These are phyloP conservation scores for Paedocypris sp. DNA, from an alignment of 2,113 vertebrate species.

Conservation along the genomic window DNA sequence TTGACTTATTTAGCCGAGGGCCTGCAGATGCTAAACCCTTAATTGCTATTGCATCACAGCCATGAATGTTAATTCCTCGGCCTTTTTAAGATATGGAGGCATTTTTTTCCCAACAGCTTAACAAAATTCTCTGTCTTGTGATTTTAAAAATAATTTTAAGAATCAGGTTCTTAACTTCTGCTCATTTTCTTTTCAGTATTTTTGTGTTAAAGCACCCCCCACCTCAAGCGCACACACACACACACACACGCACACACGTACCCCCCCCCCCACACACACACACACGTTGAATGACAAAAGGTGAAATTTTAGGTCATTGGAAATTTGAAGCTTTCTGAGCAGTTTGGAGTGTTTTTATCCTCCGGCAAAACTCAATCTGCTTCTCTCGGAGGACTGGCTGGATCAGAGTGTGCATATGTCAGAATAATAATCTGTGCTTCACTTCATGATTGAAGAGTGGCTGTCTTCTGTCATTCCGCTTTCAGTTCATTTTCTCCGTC, in stretches of 20 bases:
- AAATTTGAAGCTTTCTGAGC: background rate
- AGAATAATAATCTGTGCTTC: conserved; percentile 14
- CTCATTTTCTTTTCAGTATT: too few relatives aligned
- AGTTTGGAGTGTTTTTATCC: conserved; percentile 1
- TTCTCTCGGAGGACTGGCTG: background rate
- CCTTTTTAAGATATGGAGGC: background rate
- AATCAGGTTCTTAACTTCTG: too few relatives aligned
- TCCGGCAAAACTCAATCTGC: conserved; percentile 1
- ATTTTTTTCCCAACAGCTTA: too few relatives aligned
- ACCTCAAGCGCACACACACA: too few relatives aligned
- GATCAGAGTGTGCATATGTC: background rate
- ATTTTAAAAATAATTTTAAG: background rate
- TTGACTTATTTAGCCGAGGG: background rate
- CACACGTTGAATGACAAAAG: conserved; percentile 4
- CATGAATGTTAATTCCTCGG: background rate
- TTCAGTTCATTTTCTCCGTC: conserved; percentile 5
- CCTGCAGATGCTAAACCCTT: background rate
- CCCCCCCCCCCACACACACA: too few relatives aligned
- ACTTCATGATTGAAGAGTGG: conserved; percentile 17
- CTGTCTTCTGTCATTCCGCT: conserved; percentile 19
- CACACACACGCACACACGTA: too few relatives aligned
- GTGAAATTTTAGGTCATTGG: conserved; percentile 18
- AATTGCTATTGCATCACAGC: background rate
- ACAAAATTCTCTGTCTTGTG: background rate
- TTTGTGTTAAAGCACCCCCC: too few relatives aligned